Evolutionary conservation across 2,797 vertebrate genomes (phyloP).

Genomic region (Pseudochirops corinnae): DNA sequence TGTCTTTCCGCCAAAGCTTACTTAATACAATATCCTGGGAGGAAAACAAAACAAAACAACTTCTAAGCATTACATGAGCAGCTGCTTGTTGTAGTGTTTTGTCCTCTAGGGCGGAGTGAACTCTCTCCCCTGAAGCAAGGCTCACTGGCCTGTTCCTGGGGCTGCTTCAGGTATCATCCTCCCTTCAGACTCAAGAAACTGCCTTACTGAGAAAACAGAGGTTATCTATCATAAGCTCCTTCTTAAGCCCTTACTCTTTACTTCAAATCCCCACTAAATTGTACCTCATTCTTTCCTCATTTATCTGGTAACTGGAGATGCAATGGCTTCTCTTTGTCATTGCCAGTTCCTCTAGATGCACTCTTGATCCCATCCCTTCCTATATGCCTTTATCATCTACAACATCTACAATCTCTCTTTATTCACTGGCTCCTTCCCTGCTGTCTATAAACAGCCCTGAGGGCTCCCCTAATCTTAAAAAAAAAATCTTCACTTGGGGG

Average conservation of each 20-base stretch:
- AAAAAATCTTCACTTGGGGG: not conserved
- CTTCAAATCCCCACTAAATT: not conserved
- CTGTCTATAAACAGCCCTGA: not conserved
- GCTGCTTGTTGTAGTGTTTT: not conserved
- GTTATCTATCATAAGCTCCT: not conserved
- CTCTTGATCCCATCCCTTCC: not conserved
- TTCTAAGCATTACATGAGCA: not conserved
- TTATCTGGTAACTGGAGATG: not conserved
- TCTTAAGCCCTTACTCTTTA: not conserved
- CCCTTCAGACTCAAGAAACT: not conserved
- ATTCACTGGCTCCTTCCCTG: not conserved
- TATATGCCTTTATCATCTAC: not conserved
- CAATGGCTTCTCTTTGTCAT: not conserved
- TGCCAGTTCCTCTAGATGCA: not conserved
- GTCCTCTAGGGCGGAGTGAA: not conserved
- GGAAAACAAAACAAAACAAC: not conserved
- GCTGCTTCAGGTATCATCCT: not conserved
- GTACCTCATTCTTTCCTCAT: not conserved
- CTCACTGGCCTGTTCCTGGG: not conserved
- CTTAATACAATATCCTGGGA: not conserved
- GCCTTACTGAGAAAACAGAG: not conserved
- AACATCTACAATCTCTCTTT: not conserved
- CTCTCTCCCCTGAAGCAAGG: not conserved
- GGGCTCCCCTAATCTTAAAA: not conserved
- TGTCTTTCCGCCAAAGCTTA: not conserved